Evolutionary conservation across 2,888 invertebrate genomes (phyloP), one percentile per base, ranked within the genome.

Genomic region (Mesoligia furuncula): DNA sequence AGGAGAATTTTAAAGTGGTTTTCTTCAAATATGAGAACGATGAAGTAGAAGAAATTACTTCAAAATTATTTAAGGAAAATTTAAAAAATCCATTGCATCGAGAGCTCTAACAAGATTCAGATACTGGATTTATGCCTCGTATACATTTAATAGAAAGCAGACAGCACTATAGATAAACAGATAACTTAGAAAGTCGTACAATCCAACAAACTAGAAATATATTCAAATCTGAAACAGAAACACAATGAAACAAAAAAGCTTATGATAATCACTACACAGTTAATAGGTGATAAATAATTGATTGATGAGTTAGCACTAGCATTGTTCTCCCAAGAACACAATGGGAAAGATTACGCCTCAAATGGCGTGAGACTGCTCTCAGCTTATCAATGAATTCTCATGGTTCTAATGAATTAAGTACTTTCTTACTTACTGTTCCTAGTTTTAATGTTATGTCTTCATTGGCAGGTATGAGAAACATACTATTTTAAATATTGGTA

Each of bases 281-380:
- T 87, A 89, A 88, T 90, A 89, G 87, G 87, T 89, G 86, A 88
- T 90, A 91, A 89, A 86, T 84, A 89, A 85, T 87, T 89, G 88
- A 91, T 90, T 88, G 87, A 90, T 90, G 89, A 87, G 83, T 89
- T 79, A 85, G 88, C 86, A 89, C 79, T 88, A 85, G 85, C 86
- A 90, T 91, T 91, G 91, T 91, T 90, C 81, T 75, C 69, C 31
- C 78, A 68, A 85, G 87, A 90, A 85, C 77, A 88, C 89, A 88
- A 88, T 89, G 77, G 86, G 80, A 80, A 85, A 91, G 89, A 87
- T 89, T 83, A 88, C 65, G 61, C 77, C 80, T 84, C 57, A 89
- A 89, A 89, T 86, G 86, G 79, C 88, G 88, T 90, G 88, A 86
- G 91, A 91, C 81, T 80, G 39, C 73, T 84, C 64, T 64, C 71